These are phyloP conservation scores for Heliconius congener DNA, from an alignment of 1,140 invertebrate genomes.

Conservation along the genomic window DNA sequence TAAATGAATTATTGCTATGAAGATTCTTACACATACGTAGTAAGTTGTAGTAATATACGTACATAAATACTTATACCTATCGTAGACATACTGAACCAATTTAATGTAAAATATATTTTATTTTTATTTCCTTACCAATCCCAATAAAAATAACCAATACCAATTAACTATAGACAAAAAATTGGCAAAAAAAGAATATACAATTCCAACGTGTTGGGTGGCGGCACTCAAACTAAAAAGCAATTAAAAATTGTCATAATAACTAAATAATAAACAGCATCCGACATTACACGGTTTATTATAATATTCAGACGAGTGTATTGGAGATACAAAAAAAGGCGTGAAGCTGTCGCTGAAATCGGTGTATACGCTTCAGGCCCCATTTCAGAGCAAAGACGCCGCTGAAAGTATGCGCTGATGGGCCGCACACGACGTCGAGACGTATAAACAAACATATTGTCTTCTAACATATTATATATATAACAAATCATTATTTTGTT, in stretches of 20 bases:
- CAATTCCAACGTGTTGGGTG: neutral
- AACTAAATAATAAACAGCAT: constrained; percentile 55
- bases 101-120: no score
- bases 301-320: constrained; percentile 54
- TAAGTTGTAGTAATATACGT: no score
- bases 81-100: no score
- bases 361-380: constrained; percentile 66
- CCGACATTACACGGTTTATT: constrained; percentile 69
- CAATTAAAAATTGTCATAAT: constrained; percentile 28
- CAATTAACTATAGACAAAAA: no score
- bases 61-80: no score
- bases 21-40: no score
- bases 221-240: neutral
- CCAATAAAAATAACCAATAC: no score
- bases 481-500: constrained; percentile 36
- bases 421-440: constrained; percentile 69
- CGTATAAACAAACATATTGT: constrained; percentile 27
- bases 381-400: constrained; percentile 68
- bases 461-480: constrained; percentile 12
- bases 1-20: no score
- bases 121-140: no score
- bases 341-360: constrained; percentile 74
- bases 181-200: neutral
- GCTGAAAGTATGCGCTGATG: constrained; percentile 70
- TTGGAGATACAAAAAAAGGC: constrained; percentile 65